Conservation (phyloP, 23 tunicate species). For the Aplidium turbinatum region DNA sequence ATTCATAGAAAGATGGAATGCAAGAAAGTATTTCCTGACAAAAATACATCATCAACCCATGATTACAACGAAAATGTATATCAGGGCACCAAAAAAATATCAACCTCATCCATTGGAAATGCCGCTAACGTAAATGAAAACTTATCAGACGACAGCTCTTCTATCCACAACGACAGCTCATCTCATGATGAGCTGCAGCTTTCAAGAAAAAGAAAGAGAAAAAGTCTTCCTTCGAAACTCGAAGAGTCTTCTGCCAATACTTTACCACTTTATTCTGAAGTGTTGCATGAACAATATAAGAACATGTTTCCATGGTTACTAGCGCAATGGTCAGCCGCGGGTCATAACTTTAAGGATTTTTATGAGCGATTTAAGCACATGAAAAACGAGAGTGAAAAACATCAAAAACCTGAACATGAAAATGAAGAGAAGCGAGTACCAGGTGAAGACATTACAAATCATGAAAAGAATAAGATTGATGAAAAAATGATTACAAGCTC, state of each 20-base stretch:
- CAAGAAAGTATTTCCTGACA: too few relatives aligned
- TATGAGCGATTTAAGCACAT: neutral
- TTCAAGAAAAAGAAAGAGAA: conserved; percentile 21
- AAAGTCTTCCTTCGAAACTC: neutral
- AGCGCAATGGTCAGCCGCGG: conserved; percentile 24
- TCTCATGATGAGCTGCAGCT: neutral
- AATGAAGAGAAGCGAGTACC: neutral
- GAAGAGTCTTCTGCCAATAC: neutral
- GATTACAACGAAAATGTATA: neutral
- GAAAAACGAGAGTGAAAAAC: neutral
- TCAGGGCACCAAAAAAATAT: neutral
- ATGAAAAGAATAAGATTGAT: neutral
- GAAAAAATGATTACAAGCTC: neutral
- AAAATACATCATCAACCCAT: neutral
- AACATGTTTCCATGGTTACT: conserved; percentile 36
- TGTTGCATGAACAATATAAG: conserved; percentile 37
- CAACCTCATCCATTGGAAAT: neutral
- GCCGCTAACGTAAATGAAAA: neutral
- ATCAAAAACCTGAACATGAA: neutral
- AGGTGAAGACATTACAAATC: neutral
- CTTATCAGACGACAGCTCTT: neutral
- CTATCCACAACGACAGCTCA: neutral
- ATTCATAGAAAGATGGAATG: neutral
- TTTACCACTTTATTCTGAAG: neutral
- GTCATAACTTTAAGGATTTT: conserved; percentile 2